These are phyloP conservation scores for Epicauta chinensis DNA, from an alignment of 1,140 invertebrate species.

Conservation along the genomic window DNA sequence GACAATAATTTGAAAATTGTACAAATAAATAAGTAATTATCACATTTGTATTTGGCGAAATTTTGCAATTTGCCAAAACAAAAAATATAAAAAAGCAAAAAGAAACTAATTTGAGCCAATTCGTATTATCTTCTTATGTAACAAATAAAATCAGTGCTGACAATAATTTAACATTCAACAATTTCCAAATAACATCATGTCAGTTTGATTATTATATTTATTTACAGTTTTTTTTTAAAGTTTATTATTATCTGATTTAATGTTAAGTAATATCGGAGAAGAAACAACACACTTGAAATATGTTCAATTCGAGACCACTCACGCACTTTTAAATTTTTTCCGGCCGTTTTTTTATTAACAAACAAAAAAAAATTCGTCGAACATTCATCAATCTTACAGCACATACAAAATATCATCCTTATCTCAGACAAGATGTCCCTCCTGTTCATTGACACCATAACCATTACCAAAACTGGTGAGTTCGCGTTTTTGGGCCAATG, in stretches of 20 bases:
- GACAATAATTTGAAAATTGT: slow-evolving; percentile 1
- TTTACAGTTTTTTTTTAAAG: too few relatives aligned
- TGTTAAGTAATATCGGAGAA: slow-evolving; percentile 8
- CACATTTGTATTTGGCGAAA: slow-evolving; percentile 5
- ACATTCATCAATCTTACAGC: slow-evolving; percentile 30
- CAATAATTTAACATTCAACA: slow-evolving; percentile 15
- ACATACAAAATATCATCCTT: slow-evolving; percentile 37
- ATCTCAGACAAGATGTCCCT: slow-evolving; percentile 43
- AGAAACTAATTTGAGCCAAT: background rate
- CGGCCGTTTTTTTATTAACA: too few relatives aligned
- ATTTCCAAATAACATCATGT: slow-evolving; percentile 6
- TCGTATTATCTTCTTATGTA: slow-evolving; percentile 12
- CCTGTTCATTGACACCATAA: slow-evolving; percentile 42
- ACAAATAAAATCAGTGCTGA: slow-evolving; percentile 7
- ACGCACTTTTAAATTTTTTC: too few relatives aligned
- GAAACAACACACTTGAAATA: background rate
- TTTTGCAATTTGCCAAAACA: background rate
- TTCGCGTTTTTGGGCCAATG: slow-evolving; percentile 38
- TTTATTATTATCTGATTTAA: background rate
- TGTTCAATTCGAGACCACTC: too few relatives aligned
- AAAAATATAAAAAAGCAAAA: too few relatives aligned
- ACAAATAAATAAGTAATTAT: background rate
- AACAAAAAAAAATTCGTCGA: slow-evolving; percentile 8
- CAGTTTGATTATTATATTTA: too few relatives aligned
- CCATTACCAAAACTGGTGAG: slow-evolving; percentile 41